Evolutionary conservation across 1,140 invertebrate species (phyloP), one percentile per base, ranked within the genome.

Genomic region (Vanessa atalanta): DNA sequence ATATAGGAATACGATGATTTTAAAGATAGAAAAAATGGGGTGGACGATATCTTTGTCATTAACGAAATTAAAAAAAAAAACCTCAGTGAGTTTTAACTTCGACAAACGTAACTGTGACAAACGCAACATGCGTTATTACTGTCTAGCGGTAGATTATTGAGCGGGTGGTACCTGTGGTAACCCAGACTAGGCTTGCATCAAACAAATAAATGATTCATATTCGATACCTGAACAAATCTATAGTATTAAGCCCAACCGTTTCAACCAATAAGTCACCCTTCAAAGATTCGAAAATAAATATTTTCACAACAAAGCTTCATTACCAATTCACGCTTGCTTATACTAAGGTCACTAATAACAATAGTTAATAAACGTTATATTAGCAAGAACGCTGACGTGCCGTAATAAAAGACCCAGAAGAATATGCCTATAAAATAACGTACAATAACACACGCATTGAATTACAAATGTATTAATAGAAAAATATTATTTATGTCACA

Each of bases 331-430:
- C 60, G 53, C 37, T 57, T 57, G 50, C 16, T 57, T 57, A 61
- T 37, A 23, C 57, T 61, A n/a, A 61, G 70, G 23, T 75, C 71
- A 72, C 66, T 83, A 79, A 79, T 51, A 85, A 87, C 85, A 87
- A 87, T 85, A 81, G 75, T 80, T 78, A 78, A 85, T 87, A 87
- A 84, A 87, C 79, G 78, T 75, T 72, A 79, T 83, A 83, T 83
- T 80, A 79, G 73, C 65, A 77, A 76, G 68, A 85, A 85, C 65
- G 78, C 73, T 79, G 79, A 82, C 81, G 73, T 65, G 57, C 64
- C 43, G 74, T 77, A 79, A 80, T 84, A 83, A 83, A 83, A 75
- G 65, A 74, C 79, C 75, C 83, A 61, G 70, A 51, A 77, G 79
- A 82, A 76, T 55, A 68, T 79, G 72, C 68, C 60, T 61, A 77